These are phyloP conservation scores for Rhinella marina DNA, from an alignment of 2,797 vertebrate species.

Conservation along the genomic window DNA sequence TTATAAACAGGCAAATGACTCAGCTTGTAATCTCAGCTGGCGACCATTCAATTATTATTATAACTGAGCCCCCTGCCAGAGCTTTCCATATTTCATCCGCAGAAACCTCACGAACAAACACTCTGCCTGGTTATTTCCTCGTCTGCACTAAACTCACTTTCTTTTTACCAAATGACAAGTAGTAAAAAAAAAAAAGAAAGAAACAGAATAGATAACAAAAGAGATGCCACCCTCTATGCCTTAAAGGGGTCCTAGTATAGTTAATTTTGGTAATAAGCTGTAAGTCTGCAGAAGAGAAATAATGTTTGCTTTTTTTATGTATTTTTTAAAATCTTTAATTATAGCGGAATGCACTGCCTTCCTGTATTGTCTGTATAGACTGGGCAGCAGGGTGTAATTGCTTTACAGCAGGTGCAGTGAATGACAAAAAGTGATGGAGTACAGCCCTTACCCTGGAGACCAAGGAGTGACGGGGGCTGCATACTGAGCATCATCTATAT, in stretches of 20 bases:
- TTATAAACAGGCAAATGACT: constrained; percentile 53
- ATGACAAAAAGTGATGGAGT: neutral
- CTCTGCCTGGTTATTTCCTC: constrained; percentile 33
- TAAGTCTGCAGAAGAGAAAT: neutral
- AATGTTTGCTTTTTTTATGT: neutral
- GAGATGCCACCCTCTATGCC: neutral
- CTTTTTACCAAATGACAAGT: constrained; percentile 26
- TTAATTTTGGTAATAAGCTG: neutral
- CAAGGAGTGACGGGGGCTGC: neutral
- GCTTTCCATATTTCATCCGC: constrained; percentile 53
- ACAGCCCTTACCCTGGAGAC: neutral
- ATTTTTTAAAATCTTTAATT: neutral
- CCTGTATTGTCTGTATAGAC: neutral
- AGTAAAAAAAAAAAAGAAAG: neutral
- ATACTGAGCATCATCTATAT: neutral
- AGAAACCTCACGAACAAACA: constrained; percentile 21
- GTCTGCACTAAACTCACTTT: neutral
- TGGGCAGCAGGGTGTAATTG: no score
- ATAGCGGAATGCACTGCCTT: neutral
- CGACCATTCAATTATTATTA: constrained; percentile 48
- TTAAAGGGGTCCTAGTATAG: neutral
- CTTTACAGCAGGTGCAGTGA: no score
- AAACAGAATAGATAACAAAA: neutral
- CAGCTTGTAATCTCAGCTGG: constrained; percentile 32
- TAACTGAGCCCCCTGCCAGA: constrained; percentile 51